Evolutionary conservation across 2,888 invertebrate species (phyloP).

Genomic region (Aphodius granarius): DNA sequence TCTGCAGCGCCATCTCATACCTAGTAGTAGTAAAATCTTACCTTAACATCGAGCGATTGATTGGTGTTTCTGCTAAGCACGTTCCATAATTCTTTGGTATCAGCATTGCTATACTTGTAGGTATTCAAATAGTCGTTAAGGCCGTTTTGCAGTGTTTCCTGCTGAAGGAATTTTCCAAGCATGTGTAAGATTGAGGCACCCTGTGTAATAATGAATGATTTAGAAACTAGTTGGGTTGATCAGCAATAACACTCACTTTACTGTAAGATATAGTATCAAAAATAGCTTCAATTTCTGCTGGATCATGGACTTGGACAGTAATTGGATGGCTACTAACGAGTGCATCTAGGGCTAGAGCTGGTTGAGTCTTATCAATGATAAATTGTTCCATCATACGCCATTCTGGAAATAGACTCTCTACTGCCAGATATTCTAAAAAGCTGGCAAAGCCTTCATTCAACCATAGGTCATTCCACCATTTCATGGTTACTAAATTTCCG

Average conservation of each 20-base stretch:
- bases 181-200: slow-evolving; percentile 73
- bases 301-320: slow-evolving; percentile 68
- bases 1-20: background rate
- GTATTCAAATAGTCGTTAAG: slow-evolving; percentile 68
- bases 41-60: slow-evolving; percentile 64
- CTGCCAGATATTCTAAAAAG: slow-evolving; percentile 77
- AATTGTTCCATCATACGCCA: slow-evolving; percentile 75
- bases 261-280: slow-evolving; percentile 77
- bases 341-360: slow-evolving; percentile 69
- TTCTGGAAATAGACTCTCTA: slow-evolving; percentile 63
- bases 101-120: slow-evolving; percentile 72
- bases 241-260: slow-evolving; percentile 56
- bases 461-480: slow-evolving; percentile 94
- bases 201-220: slow-evolving; percentile 46
- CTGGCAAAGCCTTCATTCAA: slow-evolving; percentile 87
- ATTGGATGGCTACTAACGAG: slow-evolving; percentile 73
- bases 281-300: slow-evolving; percentile 70
- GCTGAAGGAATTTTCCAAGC: slow-evolving; percentile 69
- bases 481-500: slow-evolving; percentile 90
- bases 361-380: slow-evolving; percentile 67
- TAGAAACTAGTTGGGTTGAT: background rate
- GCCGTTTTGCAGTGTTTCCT: slow-evolving; percentile 65
- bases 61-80: slow-evolving; percentile 67
- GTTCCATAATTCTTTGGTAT: slow-evolving; percentile 81
- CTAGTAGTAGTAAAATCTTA: slow-evolving; percentile 41